Evolutionary conservation across 2,113 vertebrate genomes (phyloP).

Genomic region (Sakesphorus luctuosus): DNA sequence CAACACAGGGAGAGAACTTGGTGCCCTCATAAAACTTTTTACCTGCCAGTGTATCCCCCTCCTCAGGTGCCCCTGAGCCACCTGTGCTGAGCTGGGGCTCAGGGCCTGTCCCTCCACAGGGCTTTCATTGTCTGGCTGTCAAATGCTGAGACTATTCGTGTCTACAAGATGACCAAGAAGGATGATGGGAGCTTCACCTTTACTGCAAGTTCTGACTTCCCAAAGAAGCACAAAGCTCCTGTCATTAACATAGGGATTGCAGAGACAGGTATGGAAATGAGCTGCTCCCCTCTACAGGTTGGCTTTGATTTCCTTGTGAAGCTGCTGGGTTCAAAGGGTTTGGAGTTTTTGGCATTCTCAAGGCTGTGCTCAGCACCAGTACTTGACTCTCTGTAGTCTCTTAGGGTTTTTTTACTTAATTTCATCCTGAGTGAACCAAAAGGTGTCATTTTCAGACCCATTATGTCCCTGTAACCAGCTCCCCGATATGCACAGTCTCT

Average conservation of each 20-base stretch:
- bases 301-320: neutral
- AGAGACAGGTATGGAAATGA: conserved; percentile 83
- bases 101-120: conserved; percentile 65
- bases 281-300: neutral
- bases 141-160: conserved; percentile 86
- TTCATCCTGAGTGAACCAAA: neutral
- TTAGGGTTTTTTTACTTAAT: neutral
- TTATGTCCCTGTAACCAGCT: neutral
- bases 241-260: conserved; percentile 92
- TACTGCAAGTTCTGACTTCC: conserved; percentile 84
- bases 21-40: neutral
- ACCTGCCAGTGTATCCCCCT: neutral
- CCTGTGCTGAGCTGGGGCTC: neutral
- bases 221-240: conserved; percentile 87
- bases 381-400: neutral
- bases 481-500: neutral
- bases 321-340: neutral
- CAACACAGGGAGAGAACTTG: neutral
- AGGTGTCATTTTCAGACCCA: neutral
- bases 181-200: conserved; percentile 86
- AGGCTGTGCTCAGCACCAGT: neutral
- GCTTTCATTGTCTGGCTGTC: conserved; percentile 93
- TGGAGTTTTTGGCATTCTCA: neutral
- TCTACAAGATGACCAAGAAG: conserved; percentile 93
- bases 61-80: neutral